Base-by-base conservation (phyloP, 2,888 invertebrate species). In the Mesoligia furuncula region DNA sequence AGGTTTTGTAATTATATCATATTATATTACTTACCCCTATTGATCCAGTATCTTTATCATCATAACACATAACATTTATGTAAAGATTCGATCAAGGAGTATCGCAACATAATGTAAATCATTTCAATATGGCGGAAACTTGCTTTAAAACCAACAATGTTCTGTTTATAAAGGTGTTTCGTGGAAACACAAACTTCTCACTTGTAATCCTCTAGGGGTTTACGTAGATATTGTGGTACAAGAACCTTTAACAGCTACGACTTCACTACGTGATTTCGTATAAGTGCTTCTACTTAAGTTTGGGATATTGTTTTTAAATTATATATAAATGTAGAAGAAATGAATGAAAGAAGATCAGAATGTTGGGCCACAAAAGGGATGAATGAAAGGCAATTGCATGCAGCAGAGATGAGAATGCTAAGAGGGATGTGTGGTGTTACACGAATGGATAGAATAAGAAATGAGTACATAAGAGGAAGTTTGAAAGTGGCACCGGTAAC, bases 111-210 rank as follows among this genome's bases (percentile, higher is more conserved):
- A 51, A 81, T 80, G 65, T 61, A 31, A 80, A 80, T 57, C 31
- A 31, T 66, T 20, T 51, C 45, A 62, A 71, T 71, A 36, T 24
- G 31, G 51, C n/a, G 31, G 7, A 1, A 71, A 61, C 61, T 70
- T 54, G 36, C 65, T 39, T 42, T 0, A 68, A 64, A 51, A 45
- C 42, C 39, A 31, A 61, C 82, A 78, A 15, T 20, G 36, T 71
- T 61, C 39, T 17, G 78, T 61, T 78, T 80, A 39, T 54, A 66
- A 70, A 83, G 79, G 79, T 83, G 66, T 83, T 78, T 11, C 31
- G 27, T 54, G 31, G 57, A 36, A 83, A 77, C 65, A 71, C 66
- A 27, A 80, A 79, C 45, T 79, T 62, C 48, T 45, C 66, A 65
- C 61, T 57, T 66, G 84, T 80, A 78, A 80, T 69, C 79, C 83